Base-by-base conservation (phyloP, 2,113 vertebrate genomes). In the Pyxicephalus adspersus region DNA sequence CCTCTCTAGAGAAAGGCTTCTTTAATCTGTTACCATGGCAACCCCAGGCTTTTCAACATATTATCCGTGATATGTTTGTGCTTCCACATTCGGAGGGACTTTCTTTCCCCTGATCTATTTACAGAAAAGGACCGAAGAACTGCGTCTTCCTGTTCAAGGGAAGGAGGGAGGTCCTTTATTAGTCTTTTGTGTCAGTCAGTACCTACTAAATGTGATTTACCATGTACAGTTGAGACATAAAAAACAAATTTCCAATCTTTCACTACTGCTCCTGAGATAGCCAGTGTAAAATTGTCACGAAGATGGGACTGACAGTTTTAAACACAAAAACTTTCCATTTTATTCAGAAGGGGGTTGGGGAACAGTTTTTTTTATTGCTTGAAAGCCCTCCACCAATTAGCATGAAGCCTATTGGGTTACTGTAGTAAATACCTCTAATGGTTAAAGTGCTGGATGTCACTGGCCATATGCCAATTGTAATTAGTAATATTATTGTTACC, bases 21-120 rank as follows among this genome's bases (percentile, higher is more conserved):
- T 81, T 81, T 81, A 81, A 81, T 81, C 80, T 74, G 80, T 81
- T 75, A 66, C 80, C 71, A 18, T 66, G 61, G 61, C 51, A 81
- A 81, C 80, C 2, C 31, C 45, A 25, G 45, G 51, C 31, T 81
- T 81, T 81, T 66, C 63, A 58, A 63, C 60, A 75, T 64, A 58
- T 81, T 61, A 57, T 81, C 79, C 51, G 38, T 64, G 79, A 81
- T 81, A 50, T 72, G 60, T 81, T 71, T 81, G 68, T 73, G 67
- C 79, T 81, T 73, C 63, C 63, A 75, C 60, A 74, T 66, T 66
- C 70, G 75, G 29, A 73, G 71, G 51, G 60, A 81, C 29, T 52
- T 57, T 58, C 67, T 64, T 28, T 81, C 45, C 28, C 60, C 68
- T 64, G 68, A 34, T 74, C 70, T 81, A 72, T 64, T 74, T 81